Evolutionary conservation across 1,140 invertebrate genomes (phyloP).

Genomic region (Ostrea edulis): DNA sequence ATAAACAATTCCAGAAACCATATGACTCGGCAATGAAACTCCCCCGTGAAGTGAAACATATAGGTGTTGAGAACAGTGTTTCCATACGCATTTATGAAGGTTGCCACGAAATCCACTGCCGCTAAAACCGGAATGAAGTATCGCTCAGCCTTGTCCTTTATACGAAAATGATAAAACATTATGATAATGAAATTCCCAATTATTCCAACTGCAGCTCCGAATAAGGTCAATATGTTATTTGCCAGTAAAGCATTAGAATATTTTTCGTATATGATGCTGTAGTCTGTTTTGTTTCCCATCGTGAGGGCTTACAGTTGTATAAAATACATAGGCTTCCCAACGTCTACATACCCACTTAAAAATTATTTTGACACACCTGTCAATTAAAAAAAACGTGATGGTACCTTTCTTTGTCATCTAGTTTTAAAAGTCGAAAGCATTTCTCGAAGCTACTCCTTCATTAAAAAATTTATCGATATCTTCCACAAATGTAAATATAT

Average conservation of each 20-base stretch:
- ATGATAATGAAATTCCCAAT: slow-evolving; percentile 24
- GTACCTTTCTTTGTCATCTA: neutral
- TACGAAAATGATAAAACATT: neutral
- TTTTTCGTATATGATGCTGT: neutral
- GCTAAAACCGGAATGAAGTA: slow-evolving; percentile 28
- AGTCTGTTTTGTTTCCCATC: slow-evolving; percentile 9
- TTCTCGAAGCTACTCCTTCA: neutral
- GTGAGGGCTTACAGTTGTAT: neutral
- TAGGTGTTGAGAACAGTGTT: neutral
- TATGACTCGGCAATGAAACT: neutral
- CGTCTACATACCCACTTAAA: neutral
- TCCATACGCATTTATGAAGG: neutral
- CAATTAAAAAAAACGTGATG: neutral
- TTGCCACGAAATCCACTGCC: neutral
- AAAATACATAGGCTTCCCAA: neutral
- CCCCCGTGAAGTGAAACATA: neutral
- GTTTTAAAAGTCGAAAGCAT: neutral
- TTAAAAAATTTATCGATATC: neutral
- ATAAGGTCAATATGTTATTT: neutral
- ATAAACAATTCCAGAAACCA: neutral
- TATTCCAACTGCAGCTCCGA: slow-evolving; percentile 38
- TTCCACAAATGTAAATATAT: neutral
- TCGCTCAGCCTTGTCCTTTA: neutral
- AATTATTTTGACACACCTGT: neutral
- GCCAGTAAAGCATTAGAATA: neutral